Base-by-base conservation (phyloP, 2,888 invertebrate genomes). In the Melolontha melolontha region DNA sequence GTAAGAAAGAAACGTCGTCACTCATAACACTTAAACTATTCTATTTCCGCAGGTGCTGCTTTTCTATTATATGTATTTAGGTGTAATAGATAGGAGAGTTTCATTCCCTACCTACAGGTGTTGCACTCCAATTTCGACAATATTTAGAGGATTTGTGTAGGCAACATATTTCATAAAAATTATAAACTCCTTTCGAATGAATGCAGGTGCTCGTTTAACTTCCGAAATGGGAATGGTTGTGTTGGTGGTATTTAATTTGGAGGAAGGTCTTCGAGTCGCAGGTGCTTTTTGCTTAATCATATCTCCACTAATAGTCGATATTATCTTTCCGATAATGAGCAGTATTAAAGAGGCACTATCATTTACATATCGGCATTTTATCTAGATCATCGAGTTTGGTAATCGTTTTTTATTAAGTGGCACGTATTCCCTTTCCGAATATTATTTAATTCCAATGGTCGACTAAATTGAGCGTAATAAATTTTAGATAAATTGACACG, bases 221-320 rank as follows among this genome's bases (percentile, higher is more conserved):
- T 47, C 47, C 47, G 29, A 62, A 39, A 34, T 62, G 47, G 47
- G 47, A 62, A 62, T 62, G 34, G 70, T 72, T 69, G 71, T 72
- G 72, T 67, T 64, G 71, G 71, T 72, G 73, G 73, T 70, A 71
- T 72, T 73, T 73, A 73, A 73, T 73, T 73, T 72, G 71, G 69
- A 66, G 66, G 68, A 73, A 73, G 70, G 65, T 69, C 68, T 71
- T 72, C 62, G n/a, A 39, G 49, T 69, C 66, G 73, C 73, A 73
- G 73, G 73, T 73, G 73, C 59, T 64, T 66, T 67, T 64, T 64
- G 52, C 54, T 70, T 71, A 70, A 72, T 73, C 73, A 70, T 68
- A 71, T 69, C 67, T 55, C 47, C 63, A 67, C 64, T 69, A 68
- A 68, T 68, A 66, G 34, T 51, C 39, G 69, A 72, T 70, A 66